Base-by-base conservation (phyloP, 2,797 vertebrate genomes). In the Danio albolineatus region DNA sequence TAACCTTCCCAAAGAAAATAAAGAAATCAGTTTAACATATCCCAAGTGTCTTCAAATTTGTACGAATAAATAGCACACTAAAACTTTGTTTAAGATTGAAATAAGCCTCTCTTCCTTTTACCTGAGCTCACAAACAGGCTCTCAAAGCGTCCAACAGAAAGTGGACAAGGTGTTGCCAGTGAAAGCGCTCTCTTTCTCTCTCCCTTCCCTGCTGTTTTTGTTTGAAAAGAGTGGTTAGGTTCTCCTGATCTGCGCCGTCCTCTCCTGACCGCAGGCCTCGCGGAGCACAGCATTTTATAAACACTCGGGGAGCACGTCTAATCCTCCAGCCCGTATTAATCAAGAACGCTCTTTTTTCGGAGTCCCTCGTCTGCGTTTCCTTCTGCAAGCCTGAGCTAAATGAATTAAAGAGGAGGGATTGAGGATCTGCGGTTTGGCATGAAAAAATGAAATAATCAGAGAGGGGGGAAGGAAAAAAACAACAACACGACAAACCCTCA, bases 341-440 rank as follows among this genome's bases (percentile, higher is more conserved):
- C 92, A 94, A 92, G 91, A 90, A 74, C 89, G 91, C 91, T 93
- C 92, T 67, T 66, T 28, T 75, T 54, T 80, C 38, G 0, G 41
- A 49, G 54, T 54, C 44, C 43, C 70, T 72, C 5, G 3, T 92
- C 38, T 59, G 78, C 6, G 48, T 73, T 70, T 93, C 91, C 91
- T 91, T 93, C 91, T 93, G 93, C 91, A 89, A 92, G 90, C 89
- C 21, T 93, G 91, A 90, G 92, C 91, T 91, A 94, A 94, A 95
- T 93, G 90, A 91, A 85, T 82, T 84, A 81, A 67, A 86, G 80
- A 69, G 66, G 89, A 92, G 92, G 92, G 91, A 91, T 91, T 90
- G 88, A 91, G 91, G 91, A 93, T 91, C 90, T 94, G 93, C 85
- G 92, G 93, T 93, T 93, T 94, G 84, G 78, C 61, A 73, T 73